Evolutionary conservation across 2,888 invertebrate species (phyloP).

Genomic region (Xestia rhomboidea): DNA sequence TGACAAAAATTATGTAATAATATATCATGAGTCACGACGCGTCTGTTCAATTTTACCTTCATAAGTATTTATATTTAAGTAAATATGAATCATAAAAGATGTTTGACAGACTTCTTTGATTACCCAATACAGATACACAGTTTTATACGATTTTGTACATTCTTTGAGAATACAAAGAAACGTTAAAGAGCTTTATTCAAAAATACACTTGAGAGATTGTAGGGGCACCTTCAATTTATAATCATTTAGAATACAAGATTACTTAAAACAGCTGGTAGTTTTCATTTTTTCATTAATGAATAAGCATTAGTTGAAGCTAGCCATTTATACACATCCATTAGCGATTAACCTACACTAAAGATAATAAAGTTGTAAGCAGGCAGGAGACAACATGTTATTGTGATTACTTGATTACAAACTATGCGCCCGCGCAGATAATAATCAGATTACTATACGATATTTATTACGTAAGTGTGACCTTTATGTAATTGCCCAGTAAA

Average conservation of each 20-base stretch:
- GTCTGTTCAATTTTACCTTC: slow-evolving; percentile 34
- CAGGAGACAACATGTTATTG: slow-evolving; percentile 31
- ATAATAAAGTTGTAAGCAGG: slow-evolving; percentile 47
- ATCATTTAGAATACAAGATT: not conserved
- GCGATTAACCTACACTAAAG: slow-evolving; percentile 35
- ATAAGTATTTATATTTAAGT: not conserved
- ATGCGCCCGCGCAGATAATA: slow-evolving; percentile 45
- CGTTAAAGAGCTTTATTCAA: not conserved
- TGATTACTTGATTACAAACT: slow-evolving; percentile 37
- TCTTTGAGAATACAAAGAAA: not conserved
- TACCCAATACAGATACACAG: not conserved
- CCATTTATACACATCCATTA: slow-evolving; percentile 33
- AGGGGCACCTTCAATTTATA: not conserved
- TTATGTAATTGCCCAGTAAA: slow-evolving; percentile 69
- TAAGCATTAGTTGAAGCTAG: slow-evolving; percentile 13
- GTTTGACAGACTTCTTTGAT: not conserved
- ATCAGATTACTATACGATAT: slow-evolving; percentile 66
- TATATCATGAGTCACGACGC: slow-evolving; percentile 31
- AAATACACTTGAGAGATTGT: not conserved
- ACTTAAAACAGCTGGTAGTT: slow-evolving; percentile 1
- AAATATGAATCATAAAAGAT: not conserved
- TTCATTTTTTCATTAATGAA: slow-evolving; percentile 13
- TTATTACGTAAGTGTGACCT: slow-evolving; percentile 71
- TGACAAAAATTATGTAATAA: slow-evolving; percentile 37
- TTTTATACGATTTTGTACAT: not conserved